These are phyloP conservation scores for Tribolium castaneum DNA, from an alignment of 1,140 invertebrate species.

Conservation along the genomic window DNA sequence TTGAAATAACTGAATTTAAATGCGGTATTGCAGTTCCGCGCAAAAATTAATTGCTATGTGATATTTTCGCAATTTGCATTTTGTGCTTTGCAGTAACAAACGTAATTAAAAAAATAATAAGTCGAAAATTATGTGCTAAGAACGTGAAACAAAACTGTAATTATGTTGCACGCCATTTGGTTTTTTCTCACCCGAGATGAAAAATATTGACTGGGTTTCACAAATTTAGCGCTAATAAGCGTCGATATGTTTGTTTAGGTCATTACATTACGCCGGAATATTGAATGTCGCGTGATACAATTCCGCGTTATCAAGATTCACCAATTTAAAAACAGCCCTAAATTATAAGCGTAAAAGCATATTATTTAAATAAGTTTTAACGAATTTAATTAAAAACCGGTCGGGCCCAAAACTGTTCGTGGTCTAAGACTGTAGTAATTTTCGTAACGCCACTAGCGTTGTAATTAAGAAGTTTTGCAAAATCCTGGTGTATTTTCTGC, in stretches of 20 bases:
- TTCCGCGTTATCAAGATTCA: background rate
- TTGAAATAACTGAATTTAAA: background rate
- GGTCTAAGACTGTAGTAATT: slow-evolving; percentile 14
- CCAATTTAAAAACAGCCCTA: background rate
- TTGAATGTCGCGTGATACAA: slow-evolving; percentile 14
- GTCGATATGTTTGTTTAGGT: slow-evolving; percentile 16
- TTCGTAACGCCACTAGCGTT: slow-evolving; percentile 5
- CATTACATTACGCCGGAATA: background rate
- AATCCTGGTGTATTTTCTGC: slow-evolving; percentile 18
- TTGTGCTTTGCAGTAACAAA: background rate
- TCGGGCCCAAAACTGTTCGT: background rate
- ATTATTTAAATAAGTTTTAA: slow-evolving; percentile 30
- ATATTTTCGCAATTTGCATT: background rate
- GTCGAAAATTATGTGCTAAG: background rate
- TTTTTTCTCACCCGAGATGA: background rate
- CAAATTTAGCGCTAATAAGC: background rate
- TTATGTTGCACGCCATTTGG: background rate
- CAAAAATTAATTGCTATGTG: no score
- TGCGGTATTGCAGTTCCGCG: no score
- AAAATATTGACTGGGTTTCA: no score
- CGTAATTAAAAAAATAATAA: background rate
- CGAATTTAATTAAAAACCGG: slow-evolving; percentile 24
- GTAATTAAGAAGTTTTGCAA: slow-evolving; percentile 36
- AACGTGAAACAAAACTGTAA: background rate
- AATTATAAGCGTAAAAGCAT: slow-evolving; percentile 24